These are phyloP conservation scores for Furcula furcula DNA, from an alignment of 2,888 invertebrate species.

Conservation along the genomic window DNA sequence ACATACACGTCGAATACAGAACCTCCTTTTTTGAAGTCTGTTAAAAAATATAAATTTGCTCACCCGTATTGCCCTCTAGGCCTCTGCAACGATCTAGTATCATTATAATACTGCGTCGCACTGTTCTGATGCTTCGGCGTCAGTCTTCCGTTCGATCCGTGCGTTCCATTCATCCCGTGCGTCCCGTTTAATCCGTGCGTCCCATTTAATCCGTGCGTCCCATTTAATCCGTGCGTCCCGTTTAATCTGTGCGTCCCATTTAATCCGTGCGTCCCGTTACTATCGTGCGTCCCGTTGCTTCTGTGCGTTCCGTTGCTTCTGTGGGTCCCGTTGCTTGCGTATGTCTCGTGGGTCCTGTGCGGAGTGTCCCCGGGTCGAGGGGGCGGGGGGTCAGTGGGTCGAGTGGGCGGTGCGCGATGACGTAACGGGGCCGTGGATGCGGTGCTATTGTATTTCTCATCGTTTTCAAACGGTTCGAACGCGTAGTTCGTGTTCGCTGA, in stretches of 20 bases:
- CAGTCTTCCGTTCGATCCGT: conserved; percentile 40
- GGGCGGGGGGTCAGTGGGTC: conserved; percentile 48
- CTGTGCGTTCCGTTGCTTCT: not conserved
- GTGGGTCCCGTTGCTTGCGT: conserved; percentile 2
- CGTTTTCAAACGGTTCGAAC: conserved; percentile 93
- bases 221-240: conserved; percentile 6
- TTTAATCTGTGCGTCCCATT: conserved; percentile 3
- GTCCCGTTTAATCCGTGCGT: conserved; percentile 9
- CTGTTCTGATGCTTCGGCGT: conserved; percentile 46
- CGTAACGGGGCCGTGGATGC: conserved; percentile 46
- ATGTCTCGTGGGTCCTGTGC: conserved; percentile 12
- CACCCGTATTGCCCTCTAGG: conserved; percentile 70
- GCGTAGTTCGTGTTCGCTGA: conserved; percentile 93
- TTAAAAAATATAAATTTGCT: conserved; percentile 16
- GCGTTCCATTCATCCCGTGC: conserved; percentile 16
- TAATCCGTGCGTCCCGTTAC: conserved; percentile 11
- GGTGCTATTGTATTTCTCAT: conserved; percentile 83
- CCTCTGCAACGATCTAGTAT: conserved; percentile 84
- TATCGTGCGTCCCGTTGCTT: conserved; percentile 5
- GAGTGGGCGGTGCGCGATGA: conserved; percentile 16
- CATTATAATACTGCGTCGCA: conserved; percentile 75
- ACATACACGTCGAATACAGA: too few relatives aligned
- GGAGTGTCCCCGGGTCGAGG: conserved; percentile 31
- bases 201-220: conserved; percentile 11
- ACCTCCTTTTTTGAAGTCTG: not conserved